Base-by-base conservation (phyloP, 2,797 vertebrate species). In the Chrosomus eos region DNA sequence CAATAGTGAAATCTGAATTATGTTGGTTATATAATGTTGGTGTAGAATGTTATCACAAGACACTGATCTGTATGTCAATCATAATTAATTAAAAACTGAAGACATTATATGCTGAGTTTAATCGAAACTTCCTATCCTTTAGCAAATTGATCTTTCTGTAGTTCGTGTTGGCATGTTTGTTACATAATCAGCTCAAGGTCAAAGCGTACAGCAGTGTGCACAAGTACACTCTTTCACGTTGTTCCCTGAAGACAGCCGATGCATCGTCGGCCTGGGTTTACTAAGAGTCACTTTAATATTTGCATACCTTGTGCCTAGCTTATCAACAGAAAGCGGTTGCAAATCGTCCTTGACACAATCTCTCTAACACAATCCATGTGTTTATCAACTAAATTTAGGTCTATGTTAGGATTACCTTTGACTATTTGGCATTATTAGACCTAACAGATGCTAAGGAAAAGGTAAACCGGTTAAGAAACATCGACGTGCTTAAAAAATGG, bases 271-370 rank as follows among this genome's bases (percentile, higher is more conserved):
- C 11, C 19, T 2, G 55, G 40, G 83, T 84, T 84, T 80, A 85
- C 76, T 73, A 51, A 36, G 31, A 40, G 66, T 80, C 68, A 80
- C 36, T 72, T 72, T 85, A 73, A 62, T 80, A 78, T 78, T 70
- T 71, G n/a, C 75, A 70, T 26, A 36, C 53, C 23, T 26, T 70
- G 2, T 33, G 38, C 48, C 10, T 2, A 7, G 18, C 45, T 60
- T 70, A 72, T 78, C 67, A 72, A 43, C 8, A 74, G 45, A 66
- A 66, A 36, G 38, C 7, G 31, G 26, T 55, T 84, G 21, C 38
- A 26, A 71, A 71, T 31, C 6, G 2, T 48, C 83, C 83, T 85
- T 85, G 83, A 73, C 23, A 64, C 53, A 31, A n/a, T 81, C 51
- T 51, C 18, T 51, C 45, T 48, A 58, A 26, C 38, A 26, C 53